Evolutionary conservation across 53 echinoderm and acorn worm genomes (phyloP), one percentile per base, ranked within the genome.

Genomic region (Hippasteria phrygiana): DNA sequence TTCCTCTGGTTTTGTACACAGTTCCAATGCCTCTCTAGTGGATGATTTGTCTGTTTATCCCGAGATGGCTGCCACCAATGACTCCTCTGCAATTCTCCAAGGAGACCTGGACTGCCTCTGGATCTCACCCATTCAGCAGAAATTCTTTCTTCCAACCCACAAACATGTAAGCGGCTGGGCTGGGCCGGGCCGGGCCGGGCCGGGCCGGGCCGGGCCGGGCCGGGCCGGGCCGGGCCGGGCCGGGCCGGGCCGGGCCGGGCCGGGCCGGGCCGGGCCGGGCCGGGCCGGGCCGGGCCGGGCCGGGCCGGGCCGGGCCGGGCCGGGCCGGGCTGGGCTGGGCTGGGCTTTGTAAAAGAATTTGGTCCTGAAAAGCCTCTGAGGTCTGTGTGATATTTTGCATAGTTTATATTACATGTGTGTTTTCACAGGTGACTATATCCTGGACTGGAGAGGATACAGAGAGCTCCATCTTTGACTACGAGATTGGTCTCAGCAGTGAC

Each of bases 401-500:
- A 8, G 26, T 3, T 59, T n/a, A 5, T 24, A 24, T 24, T 59
- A 24, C 26, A 26, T 26, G 26, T 59, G 22, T 5, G 5, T 11
- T 7, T 7, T 59, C 22, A 59, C 87, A 91, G 91, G 36, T 87
- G 7, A 24, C 42, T 12, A n/a, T 91, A 1, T 87, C 87, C 50
- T 91, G 91, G 91, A 33, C 18, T 2, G 91, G 75, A 11, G 64
- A 16, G 32, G 91, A 91, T 36, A 10, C 28, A 43, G 71, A 91
- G 13, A 91, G 87, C 37, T 50, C 74, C 48, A 75, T 91, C 35
- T 91, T 14, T n/a, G 92, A 92, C 34, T 92, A 77, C 53, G 56
- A 78, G 75, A 43, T 92, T 38, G 92, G 92, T 5, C 72, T 88
- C 9, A 73, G n/a, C n/a, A n/a, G n/a, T n/a, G n/a, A n/a, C n/a